Evolutionary conservation across 1,140 invertebrate genomes (phyloP).

Genomic region (Popillia japonica): DNA sequence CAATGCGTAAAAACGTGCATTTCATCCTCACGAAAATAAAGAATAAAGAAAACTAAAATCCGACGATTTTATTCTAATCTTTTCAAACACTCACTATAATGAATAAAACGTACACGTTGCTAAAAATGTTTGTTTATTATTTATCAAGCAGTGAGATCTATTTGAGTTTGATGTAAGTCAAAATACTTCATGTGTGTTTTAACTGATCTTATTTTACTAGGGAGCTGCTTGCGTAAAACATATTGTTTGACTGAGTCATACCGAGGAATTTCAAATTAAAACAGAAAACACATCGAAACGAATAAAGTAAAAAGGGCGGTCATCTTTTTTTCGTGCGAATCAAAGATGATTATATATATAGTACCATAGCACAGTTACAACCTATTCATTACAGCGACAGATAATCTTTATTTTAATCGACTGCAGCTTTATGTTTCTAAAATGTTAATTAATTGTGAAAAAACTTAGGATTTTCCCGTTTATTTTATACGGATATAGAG

Average conservation of each 20-base stretch:
- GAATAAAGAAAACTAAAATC: not conserved
- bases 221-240: not conserved
- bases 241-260: slow-evolving; percentile 1
- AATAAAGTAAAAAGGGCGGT: not conserved
- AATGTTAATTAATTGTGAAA: slow-evolving; percentile 2
- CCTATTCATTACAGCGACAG: not conserved
- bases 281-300: not conserved
- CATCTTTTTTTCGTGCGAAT: not conserved
- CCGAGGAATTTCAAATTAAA: slow-evolving; percentile 1
- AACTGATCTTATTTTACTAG: not conserved
- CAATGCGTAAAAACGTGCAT: not conserved
- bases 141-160: not conserved
- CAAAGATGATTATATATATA: too few species aligned
- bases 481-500: slow-evolving; percentile 1
- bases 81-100: not conserved
- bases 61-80: not conserved
- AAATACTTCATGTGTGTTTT: not conserved
- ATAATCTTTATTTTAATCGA: slow-evolving; percentile 7
- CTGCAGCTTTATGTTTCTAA: slow-evolving; percentile 6
- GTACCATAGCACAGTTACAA: not conserved
- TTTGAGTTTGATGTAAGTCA: slow-evolving; percentile 11
- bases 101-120: not conserved
- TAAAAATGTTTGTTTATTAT: not conserved
- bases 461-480: slow-evolving; percentile 6
- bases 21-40: not conserved